A percentile compares a stretch with the other conserved stretches of the same genome.
phyloP scores from a whole-genome alignment of 2,113 vertebrate genomes.

The Psilopogon haemacephalus region DNA sequence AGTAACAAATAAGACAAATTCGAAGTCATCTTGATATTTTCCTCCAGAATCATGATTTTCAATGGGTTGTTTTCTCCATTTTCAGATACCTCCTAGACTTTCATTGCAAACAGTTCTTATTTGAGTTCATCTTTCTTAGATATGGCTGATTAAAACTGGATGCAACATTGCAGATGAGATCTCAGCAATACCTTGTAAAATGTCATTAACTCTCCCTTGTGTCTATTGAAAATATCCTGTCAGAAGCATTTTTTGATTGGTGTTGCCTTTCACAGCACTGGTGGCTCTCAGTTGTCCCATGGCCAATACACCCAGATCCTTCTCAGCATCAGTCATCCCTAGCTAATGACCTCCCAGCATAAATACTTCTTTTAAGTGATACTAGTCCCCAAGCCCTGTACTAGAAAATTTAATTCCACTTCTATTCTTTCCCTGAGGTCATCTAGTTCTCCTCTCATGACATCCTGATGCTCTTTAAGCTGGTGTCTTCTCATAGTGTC shows the following conservation, averaged over 20 bases:
- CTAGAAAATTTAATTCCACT: conserved; percentile 14
- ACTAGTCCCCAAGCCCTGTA: background rate
- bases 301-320: background rate
- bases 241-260: background rate
- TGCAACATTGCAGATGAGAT: background rate
- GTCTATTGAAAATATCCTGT: background rate
- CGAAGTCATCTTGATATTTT: background rate
- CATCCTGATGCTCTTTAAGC: background rate
- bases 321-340: background rate
- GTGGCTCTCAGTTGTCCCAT: conserved; percentile 11
- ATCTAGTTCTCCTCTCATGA: rapidly evolving
- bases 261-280: background rate
- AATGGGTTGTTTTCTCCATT: background rate
- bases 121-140: conserved; percentile 11
- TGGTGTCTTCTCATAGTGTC: background rate
- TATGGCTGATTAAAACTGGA: conserved; percentile 20
- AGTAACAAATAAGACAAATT: background rate
- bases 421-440: background rate
- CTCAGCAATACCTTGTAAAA: background rate
- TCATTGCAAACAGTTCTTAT: background rate
- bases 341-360: background rate
- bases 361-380: background rate
- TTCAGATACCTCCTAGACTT: background rate
- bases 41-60: background rate
- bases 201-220: background rate